Conservation (phyloP, 2,113 vertebrate genomes). For the Mormyrus lacerda region DNA sequence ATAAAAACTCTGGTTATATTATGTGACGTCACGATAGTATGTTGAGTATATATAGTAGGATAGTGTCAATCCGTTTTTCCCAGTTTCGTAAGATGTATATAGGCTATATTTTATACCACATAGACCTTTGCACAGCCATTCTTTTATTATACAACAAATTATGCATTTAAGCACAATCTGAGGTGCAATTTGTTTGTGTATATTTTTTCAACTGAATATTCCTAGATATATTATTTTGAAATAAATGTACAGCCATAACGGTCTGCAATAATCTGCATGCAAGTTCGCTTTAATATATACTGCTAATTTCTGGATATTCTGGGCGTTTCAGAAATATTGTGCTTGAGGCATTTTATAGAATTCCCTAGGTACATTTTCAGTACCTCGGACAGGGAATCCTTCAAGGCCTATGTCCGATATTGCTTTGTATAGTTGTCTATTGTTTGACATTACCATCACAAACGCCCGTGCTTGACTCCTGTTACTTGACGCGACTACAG, state of each 20-base stretch:
- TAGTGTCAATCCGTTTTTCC: neutral
- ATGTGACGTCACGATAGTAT: neutral
- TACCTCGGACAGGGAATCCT: slow-evolving; percentile 16
- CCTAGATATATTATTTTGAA: neutral
- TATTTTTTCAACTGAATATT: neutral
- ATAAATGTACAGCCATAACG: neutral
- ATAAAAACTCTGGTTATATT: neutral
- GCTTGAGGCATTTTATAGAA: neutral
- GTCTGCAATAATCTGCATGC: neutral
- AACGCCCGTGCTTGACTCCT: neutral
- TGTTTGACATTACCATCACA: neutral
- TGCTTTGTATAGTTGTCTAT: neutral
- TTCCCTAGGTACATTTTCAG: slow-evolving; percentile 2
- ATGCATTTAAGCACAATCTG: neutral
- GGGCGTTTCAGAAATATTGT: neutral
- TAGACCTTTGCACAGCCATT: neutral
- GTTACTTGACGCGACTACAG: neutral
- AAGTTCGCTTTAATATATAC: neutral
- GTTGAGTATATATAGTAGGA: neutral
- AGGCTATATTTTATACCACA: neutral
- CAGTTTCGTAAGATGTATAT: neutral
- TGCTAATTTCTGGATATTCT: neutral
- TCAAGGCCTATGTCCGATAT: neutral
- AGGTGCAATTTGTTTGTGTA: neutral
- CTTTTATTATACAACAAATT: neutral